Evolutionary conservation across 2,888 invertebrate genomes (phyloP), one percentile per base, ranked within the genome.

Genomic region (Harmothoe impar): DNA sequence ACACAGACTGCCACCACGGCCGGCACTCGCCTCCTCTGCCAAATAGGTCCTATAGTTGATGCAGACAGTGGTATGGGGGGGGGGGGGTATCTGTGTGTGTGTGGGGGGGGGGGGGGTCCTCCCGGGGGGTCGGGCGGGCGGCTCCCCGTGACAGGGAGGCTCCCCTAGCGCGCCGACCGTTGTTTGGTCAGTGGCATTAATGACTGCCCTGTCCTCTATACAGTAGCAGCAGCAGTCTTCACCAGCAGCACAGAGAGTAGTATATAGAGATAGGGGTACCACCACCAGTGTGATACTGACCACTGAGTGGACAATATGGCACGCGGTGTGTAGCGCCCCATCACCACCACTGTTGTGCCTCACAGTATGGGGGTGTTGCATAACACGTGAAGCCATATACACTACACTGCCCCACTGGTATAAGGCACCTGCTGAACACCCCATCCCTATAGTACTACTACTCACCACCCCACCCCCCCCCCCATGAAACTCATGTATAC

Each of bases 141-240:
- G 51, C 35, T 3, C 84, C 33, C 29, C 25, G 35, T 35, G 72
- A 29, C 25, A 29, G 5, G 72, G 62, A 5, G 72, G 31, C 17
- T 29, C 72, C 72, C 72, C 72, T 7, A 25, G 29, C 72, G 29
- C 72, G 25, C 29, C 72, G 72, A 0, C 72, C 72, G 72, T 72
- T 72, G 72, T 72, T 72, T 72, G 72, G 72, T 72, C 72, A 72
- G 72, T 72, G 15, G 25, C 15, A 25, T 72, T 72, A 72, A 72
- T 72, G 72, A 72, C 72, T n/a, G 72, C 17, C n/a, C 25, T 25
- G 72, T 7, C 72, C 1, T n/a, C 62, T 15, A n/a, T n/a, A n/a
- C n/a, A n/a, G n/a, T n/a, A n/a, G n/a, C n/a, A n/a, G n/a, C 23
- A 62, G 62, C 3, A 62, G 62, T n/a, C 23, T 5, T n/a, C n/a